phyloP scores from a whole-genome alignment of 2,888 invertebrate species.

The Holacanthella duospinosa region DNA sequence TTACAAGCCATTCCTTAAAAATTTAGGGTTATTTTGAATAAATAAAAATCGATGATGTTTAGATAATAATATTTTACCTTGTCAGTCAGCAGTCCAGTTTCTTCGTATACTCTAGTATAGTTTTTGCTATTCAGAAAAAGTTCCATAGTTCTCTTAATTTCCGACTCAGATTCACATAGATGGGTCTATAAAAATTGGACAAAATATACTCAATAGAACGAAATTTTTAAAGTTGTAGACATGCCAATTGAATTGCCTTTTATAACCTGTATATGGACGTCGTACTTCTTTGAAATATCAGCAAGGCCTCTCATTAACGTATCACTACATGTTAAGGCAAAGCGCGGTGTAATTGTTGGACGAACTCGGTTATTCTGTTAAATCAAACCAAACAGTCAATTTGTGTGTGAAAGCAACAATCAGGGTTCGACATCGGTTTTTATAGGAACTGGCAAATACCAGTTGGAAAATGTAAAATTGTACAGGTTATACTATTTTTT shows the following conservation, averaged over 20 bases:
- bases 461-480: no score
- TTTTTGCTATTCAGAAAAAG: slow-evolving; percentile 49
- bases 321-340: slow-evolving; percentile 66
- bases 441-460: no score
- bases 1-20: slow-evolving; percentile 5
- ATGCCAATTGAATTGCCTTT: no score
- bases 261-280: slow-evolving; percentile 63
- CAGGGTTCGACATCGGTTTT: no score
- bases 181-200: slow-evolving; percentile 54
- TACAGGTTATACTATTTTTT: no score
- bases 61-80: slow-evolving; percentile 50
- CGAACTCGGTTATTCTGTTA: slow-evolving; percentile 57
- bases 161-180: slow-evolving; percentile 66
- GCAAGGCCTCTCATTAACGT: slow-evolving; percentile 59
- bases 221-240: no score
- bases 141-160: slow-evolving; percentile 55
- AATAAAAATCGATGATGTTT: background rate
- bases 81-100: slow-evolving; percentile 58
- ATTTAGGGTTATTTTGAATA: background rate
- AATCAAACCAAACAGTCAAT: slow-evolving; percentile 17
- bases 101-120: slow-evolving; percentile 68
- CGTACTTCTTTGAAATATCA: slow-evolving; percentile 53
- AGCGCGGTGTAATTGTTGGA: slow-evolving; percentile 70
- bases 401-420: background rate
- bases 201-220: background rate